A percentile compares a stretch with the other conserved stretches of the same genome.
phyloP scores from a whole-genome alignment of 2,888 invertebrate species.

The Cephalotes varians region DNA sequence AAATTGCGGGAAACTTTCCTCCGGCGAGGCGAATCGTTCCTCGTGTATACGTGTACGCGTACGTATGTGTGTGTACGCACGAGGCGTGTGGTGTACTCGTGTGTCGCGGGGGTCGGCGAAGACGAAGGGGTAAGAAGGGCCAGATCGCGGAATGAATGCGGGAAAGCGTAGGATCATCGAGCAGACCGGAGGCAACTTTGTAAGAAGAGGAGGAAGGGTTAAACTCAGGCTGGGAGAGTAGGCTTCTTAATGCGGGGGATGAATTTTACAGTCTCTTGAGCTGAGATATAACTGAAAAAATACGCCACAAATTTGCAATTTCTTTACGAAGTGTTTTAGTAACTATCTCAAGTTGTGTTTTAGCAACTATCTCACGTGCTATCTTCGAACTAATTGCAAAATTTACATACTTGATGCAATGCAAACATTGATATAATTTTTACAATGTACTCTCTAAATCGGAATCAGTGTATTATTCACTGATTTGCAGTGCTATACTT shows the following conservation, averaged over 20 bases:
- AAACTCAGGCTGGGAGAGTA: conserved; percentile 53
- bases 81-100: conserved; percentile 23
- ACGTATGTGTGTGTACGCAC: conserved; percentile 26
- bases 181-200: conserved; percentile 57
- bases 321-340: background rate
- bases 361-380: background rate
- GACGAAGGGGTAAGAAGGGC: conserved; percentile 66
- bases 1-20: conserved; percentile 76
- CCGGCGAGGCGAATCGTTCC: conserved; percentile 58
- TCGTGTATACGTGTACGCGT: conserved; percentile 25
- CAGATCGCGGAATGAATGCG: conserved; percentile 73
- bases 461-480: too few relatives aligned
- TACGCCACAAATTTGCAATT: conserved; percentile 35
- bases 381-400: background rate
- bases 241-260: conserved; percentile 48
- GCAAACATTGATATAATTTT: background rate
- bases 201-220: conserved; percentile 69
- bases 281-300: conserved; percentile 59
- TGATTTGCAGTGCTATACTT: too few relatives aligned
- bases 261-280: conserved; percentile 62
- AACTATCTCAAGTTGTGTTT: background rate
- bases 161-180: conserved; percentile 70
- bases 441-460: too few relatives aligned
- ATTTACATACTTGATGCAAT: background rate
- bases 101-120: conserved; percentile 51